These are phyloP conservation scores for Coptodon bakossiorum DNA, from an alignment of 2,113 vertebrate genomes.

Conservation along the genomic window DNA sequence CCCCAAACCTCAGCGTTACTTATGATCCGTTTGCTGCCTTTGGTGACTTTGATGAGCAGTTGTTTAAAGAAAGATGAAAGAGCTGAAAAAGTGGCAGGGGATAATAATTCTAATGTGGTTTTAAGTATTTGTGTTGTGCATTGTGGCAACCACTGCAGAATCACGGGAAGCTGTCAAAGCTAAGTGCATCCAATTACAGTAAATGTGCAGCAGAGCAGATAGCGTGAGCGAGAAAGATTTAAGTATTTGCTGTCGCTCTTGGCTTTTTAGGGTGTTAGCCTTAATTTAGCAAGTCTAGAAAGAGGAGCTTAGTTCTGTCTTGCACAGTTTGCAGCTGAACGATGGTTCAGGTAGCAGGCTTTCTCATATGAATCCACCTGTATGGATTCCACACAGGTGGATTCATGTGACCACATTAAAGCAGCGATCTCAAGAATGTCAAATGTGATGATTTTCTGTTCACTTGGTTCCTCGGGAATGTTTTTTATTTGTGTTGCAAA, in stretches of 20 bases:
- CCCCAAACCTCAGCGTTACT: constrained; percentile 12
- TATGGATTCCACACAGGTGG: neutral
- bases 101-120: constrained; percentile 2
- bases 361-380: neutral
- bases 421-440: neutral
- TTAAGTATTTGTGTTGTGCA: neutral
- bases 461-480: neutral
- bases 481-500: neutral
- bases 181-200: neutral
- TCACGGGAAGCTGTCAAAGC: neutral
- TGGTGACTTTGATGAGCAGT: neutral
- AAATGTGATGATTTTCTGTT: neutral
- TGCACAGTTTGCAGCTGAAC: neutral
- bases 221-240: neutral
- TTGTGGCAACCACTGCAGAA: neutral
- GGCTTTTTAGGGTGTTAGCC: neutral
- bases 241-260: neutral
- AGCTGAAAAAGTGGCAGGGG: neutral
- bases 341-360: neutral
- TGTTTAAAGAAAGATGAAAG: constrained; percentile 1
- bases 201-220: neutral
- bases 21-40: neutral
- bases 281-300: neutral
- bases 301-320: neutral
- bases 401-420: neutral